Conservation (phyloP, 2,888 invertebrate genomes). For the Sphinx pinastri region DNA sequence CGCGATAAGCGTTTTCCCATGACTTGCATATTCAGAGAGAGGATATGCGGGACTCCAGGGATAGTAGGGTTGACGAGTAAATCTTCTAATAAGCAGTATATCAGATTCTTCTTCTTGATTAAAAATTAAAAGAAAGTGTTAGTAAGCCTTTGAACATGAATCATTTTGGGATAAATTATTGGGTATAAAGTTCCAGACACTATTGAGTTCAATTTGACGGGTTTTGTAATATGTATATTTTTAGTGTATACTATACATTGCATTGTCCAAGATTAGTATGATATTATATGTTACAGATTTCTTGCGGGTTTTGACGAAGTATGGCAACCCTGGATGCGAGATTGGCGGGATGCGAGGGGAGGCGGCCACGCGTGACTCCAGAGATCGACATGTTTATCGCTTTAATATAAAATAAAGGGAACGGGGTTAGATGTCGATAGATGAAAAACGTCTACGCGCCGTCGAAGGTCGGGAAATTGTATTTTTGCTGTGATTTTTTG, state of each 20-base stretch:
- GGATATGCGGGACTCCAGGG: constrained; percentile 30
- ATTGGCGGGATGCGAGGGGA: constrained; percentile 55
- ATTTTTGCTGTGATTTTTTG: constrained; percentile 47
- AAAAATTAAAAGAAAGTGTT: neutral
- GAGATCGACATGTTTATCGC: constrained; percentile 84
- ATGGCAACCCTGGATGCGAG: constrained; percentile 29
- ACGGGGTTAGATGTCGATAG: constrained; percentile 67
- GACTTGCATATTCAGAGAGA: constrained; percentile 76
- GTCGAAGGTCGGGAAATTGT: constrained; percentile 71
- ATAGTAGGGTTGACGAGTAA: neutral
- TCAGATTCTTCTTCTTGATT: neutral
- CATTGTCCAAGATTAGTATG: no score
- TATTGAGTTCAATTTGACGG: neutral
- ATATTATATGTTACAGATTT: neutral
- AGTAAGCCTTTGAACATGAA: no score
- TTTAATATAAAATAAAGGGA: constrained; percentile 84
- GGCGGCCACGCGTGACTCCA: constrained; percentile 76
- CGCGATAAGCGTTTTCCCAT: constrained; percentile 82
- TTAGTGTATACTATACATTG: no score
- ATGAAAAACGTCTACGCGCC: constrained; percentile 71
- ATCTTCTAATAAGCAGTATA: neutral
- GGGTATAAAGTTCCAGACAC: neutral
- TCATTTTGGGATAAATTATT: no score
- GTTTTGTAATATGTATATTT: no score
- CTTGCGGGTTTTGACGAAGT: neutral